Percentiles rank a stretch among this genome's conserved stretches.
Evolutionary conservation across 2,113 vertebrate genomes (phyloP).

Genomic region (Cavia aperea): DNA sequence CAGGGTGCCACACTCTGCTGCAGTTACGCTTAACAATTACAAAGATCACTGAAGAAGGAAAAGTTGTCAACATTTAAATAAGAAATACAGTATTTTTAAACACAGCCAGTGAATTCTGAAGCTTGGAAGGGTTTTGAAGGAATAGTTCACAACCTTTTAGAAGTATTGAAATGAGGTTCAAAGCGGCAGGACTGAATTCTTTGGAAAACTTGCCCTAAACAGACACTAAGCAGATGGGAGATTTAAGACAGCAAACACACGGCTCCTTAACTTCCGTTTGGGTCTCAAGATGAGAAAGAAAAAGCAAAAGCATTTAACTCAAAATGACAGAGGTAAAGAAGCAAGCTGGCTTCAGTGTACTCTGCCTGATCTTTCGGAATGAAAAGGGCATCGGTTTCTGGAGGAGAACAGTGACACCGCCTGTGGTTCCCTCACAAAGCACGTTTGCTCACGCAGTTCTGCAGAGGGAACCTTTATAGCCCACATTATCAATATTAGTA

Average conservation of each 20-base stretch:
- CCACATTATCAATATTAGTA: neutral
- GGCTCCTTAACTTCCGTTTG: constrained; percentile 27
- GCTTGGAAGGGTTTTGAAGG: neutral
- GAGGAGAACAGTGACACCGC: neutral
- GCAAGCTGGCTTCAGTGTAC: neutral
- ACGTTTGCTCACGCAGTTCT: constrained; percentile 14
- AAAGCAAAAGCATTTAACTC: constrained; percentile 1
- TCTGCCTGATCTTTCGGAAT: neutral
- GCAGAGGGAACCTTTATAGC: neutral
- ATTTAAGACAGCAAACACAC: neutral
- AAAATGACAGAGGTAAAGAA: constrained; percentile 35
- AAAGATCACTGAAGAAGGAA: neutral
- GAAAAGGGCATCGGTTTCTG: neutral
- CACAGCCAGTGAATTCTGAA: constrained; percentile 15
- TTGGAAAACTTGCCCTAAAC: constrained; percentile 38
- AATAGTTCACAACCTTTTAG: constrained; percentile 24
- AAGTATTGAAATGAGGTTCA: constrained; percentile 42
- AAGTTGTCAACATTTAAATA: constrained; percentile 27
- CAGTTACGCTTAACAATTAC: neutral
- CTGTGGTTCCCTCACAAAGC: neutral
- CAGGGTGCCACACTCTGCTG: neutral
- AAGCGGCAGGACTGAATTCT: constrained; percentile 43
- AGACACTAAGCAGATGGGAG: constrained; percentile 7
- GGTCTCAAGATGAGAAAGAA: constrained; percentile 20
- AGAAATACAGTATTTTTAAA: neutral